Base-by-base conservation (phyloP, 2,797 vertebrate species). In the Odontamblyopus lacepedii region DNA sequence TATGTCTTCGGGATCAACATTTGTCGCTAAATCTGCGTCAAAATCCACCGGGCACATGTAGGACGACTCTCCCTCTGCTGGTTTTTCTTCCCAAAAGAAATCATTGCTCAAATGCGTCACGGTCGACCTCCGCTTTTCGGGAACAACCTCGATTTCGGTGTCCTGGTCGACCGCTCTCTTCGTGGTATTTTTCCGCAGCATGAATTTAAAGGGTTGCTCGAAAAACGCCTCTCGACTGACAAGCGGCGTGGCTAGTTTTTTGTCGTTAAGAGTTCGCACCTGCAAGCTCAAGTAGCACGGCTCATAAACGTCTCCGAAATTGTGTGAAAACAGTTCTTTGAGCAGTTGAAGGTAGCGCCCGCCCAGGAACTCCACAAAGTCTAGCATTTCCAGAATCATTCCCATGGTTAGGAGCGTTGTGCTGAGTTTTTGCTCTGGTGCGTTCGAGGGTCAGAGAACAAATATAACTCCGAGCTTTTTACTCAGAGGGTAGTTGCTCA, bases 11-110 rank as follows among this genome's bases (percentile, higher is more conserved):
- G 27, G 9, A 7, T 64, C 62, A 0, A 13, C 2, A 6, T 4
- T 41, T 0, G 66, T 16, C 27, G 15, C 62, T 35, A 53, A 27
- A n/a, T 78, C 78, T 0, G 29, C 5, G 11, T 82, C 79, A n/a
- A 51, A 73, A 1, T 83, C 80, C 16, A 85, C 73, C 0, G 83
- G 81, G 63, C 83, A 83, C 75, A 68, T 81, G 74, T 82, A 82
- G 0, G 83, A 82, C 67, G 71, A 29, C 2, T 6, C 32, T 35
- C 35, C 30, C n/a, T n/a, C 32, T 9, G 8, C 30, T 2, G 81
- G 63, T 0, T 23, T 4, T 0, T 65, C 69, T 15, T 53, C 18
- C 27, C 18, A 13, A 0, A 26, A 0, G 5, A 55, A 72, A 7
- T 18, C 6, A 0, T 0, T 57, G 12, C 50, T 1, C 4, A 5